Conservation (phyloP, 1,140 invertebrate species). For the Meloidogyne chitwoodi region DNA sequence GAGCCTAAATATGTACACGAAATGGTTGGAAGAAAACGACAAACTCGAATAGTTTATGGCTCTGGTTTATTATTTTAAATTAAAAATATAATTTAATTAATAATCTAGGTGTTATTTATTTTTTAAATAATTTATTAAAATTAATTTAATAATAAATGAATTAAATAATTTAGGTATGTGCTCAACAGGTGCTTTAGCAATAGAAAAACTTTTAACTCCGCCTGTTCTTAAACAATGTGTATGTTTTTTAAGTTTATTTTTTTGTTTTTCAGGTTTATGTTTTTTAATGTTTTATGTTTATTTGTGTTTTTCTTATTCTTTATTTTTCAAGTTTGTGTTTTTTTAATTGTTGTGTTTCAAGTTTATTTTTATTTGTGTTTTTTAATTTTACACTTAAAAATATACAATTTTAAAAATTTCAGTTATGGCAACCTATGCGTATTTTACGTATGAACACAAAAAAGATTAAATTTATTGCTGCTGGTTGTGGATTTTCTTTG, state of each 20-base stretch:
- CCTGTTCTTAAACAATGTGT: background rate
- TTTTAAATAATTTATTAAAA: too few species aligned
- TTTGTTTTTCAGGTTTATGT: background rate
- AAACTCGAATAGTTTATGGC: constrained; percentile 20
- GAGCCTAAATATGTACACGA: background rate
- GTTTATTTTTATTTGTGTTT: too few species aligned
- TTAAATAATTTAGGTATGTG: constrained; percentile 6
- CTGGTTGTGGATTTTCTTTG: constrained; percentile 56
- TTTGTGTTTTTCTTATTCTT: too few species aligned
- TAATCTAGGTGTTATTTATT: too few species aligned
- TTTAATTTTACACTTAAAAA: too few species aligned
- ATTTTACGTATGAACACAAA: constrained; percentile 43
- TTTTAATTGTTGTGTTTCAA: too few species aligned
- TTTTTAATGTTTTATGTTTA: too few species aligned
- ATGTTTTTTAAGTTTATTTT: constrained; percentile 14
- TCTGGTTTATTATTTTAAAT: constrained; percentile 22
- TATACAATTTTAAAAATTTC: too few species aligned
- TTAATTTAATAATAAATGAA: too few species aligned
- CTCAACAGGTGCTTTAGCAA: constrained; percentile 13
- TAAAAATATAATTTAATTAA: too few species aligned
- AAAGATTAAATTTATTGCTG: constrained; percentile 45
- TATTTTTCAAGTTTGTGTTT: too few species aligned
- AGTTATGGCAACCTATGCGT: constrained; percentile 36
- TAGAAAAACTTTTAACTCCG: background rate
- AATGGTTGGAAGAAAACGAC: constrained; percentile 1